phyloP scores from a whole-genome alignment of 2,113 vertebrate species.

The Osmerus eperlanus region DNA sequence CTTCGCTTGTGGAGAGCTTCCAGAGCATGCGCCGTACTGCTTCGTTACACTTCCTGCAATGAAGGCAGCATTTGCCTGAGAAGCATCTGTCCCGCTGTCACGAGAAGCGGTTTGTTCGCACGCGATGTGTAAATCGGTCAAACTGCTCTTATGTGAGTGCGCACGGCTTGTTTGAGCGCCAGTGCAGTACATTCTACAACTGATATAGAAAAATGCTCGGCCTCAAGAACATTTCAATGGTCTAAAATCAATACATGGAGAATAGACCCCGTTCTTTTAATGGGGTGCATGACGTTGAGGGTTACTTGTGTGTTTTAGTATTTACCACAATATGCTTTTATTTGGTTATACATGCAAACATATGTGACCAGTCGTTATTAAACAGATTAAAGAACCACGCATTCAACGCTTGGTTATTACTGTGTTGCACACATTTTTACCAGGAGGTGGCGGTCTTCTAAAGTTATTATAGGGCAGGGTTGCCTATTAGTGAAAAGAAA shows the following conservation, averaged over 20 bases:
- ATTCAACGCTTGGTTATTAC: too few relatives aligned
- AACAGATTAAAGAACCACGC: too few relatives aligned
- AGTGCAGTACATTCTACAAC: neutral
- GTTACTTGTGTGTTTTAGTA: neutral
- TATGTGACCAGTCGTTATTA: too few relatives aligned
- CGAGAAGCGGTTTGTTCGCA: slow-evolving; percentile 65
- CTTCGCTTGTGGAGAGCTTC: slow-evolving; percentile 33
- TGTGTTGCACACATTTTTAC: too few relatives aligned
- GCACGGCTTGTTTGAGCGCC: slow-evolving; percentile 21
- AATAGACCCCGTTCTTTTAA: neutral
- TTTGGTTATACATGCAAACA: too few relatives aligned
- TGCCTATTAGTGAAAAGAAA: too few relatives aligned
- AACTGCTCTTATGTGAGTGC: slow-evolving; percentile 44
- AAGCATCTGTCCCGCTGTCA: slow-evolving; percentile 70
- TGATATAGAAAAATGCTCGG: neutral
- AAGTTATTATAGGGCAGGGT: too few relatives aligned
- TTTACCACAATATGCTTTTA: neutral
- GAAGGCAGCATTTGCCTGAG: slow-evolving; percentile 64
- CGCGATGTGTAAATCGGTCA: slow-evolving; percentile 65
- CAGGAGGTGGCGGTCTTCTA: too few relatives aligned
- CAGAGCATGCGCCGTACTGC: slow-evolving; percentile 58
- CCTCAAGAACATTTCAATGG: neutral
- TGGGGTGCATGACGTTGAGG: slow-evolving; percentile 12
- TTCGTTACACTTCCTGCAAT: slow-evolving; percentile 57
- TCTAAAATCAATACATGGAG: neutral